These are phyloP conservation scores for Aselliscus stoliczkanus DNA, from an alignment of 2,797 vertebrate genomes.

Conservation along the genomic window DNA sequence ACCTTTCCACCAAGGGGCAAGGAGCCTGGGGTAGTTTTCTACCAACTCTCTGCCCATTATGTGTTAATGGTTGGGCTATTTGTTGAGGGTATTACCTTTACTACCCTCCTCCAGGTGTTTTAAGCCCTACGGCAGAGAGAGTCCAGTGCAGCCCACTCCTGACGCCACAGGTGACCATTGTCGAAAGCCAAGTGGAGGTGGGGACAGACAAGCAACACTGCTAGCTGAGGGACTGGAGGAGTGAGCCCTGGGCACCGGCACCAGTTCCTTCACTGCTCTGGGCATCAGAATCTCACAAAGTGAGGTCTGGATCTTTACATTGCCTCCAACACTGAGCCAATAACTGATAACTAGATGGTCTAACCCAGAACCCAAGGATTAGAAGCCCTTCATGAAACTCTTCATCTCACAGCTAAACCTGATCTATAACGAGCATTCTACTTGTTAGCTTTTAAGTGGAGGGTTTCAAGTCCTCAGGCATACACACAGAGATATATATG, in stretches of 20 bases:
- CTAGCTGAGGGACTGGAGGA: background rate
- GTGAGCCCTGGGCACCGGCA: background rate
- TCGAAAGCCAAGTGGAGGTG: too few relatives aligned
- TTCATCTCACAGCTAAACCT: conserved; percentile 10
- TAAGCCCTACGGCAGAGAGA: background rate
- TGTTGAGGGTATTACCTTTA: background rate
- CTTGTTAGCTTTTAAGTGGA: conserved; percentile 15
- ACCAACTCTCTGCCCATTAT: background rate
- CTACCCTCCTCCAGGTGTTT: fast-evolving
- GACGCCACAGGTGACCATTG: background rate
- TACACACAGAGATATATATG: background rate
- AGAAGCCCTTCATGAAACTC: background rate
- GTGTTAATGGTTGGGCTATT: background rate
- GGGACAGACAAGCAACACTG: background rate
- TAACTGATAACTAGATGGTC: conserved; percentile 32
- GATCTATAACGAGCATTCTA: background rate
- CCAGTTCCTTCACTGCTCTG: background rate
- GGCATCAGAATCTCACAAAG: background rate
- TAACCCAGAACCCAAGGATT: background rate
- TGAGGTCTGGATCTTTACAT: background rate
- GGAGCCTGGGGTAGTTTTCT: background rate
- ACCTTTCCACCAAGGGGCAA: background rate
- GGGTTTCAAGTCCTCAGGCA: background rate
- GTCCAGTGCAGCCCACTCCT: fast-evolving
- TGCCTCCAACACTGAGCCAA: background rate